Evolutionary conservation across 2,797 vertebrate species (phyloP), one percentile per base, ranked within the genome.

Genomic region (Hipposideros larvatus): DNA sequence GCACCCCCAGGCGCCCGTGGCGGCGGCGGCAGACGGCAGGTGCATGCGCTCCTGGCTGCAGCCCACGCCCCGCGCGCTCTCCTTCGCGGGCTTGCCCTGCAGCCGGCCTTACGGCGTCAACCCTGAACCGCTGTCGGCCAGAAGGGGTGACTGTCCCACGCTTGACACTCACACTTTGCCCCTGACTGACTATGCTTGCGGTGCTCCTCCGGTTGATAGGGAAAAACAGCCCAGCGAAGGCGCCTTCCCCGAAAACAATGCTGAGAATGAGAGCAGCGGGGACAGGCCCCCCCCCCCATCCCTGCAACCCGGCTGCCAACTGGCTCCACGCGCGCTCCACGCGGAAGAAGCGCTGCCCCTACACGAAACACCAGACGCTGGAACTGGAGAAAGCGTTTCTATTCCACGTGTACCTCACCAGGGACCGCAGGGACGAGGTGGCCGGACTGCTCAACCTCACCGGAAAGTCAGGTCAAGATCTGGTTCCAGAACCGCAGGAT

Each of bases 401-500:
- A 46, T 99, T 99, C 99, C 99, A 99, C 98, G 99, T 99, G 99
- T 99, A 99, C 98, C 99, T 99, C 92, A 99, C 99, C 86, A 99
- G 99, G 98, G 99, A 99, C 98, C 99, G 99, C 90, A 99, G 99
- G 98, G 99, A 99, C 84, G 99, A 99, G 97, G 99, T 99, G 97
- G 99, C 99, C 65, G 99, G 99, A 93, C 98, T 99, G 82, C 99
- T 99, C 97, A 99, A 99, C 98, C 98, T 99, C 98, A 99, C 99
- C 19, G n/a, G 99, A 99, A 98, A 99, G 99, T 98, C 99, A 99
- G 99, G 99, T 99, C 97, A 99, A 99, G 99, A 99, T 99, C 98
- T 99, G 99, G 99, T 99, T 99, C 98, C 99, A 99, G 98, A 99
- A 99, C 98, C 99, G 99, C 98, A 99, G 99, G 98, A 99, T 99